Percentiles rank a stretch among this genome's conserved stretches.
Evolutionary conservation across 2,888 invertebrate genomes (phyloP).

Genomic region (Leuctra nigra): DNA sequence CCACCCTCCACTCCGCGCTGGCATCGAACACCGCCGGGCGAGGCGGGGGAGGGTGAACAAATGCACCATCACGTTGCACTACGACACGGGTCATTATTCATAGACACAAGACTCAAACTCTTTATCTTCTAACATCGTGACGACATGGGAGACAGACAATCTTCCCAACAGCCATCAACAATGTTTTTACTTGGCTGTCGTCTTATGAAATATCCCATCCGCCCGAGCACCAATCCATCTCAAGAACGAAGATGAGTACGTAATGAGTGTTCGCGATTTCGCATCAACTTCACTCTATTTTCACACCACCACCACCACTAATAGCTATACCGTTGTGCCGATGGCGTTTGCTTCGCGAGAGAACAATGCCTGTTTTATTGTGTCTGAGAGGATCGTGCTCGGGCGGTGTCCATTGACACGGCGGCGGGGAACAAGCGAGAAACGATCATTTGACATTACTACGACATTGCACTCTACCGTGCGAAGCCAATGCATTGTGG

Average conservation of each 20-base stretch:
- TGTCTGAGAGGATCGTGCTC: not conserved
- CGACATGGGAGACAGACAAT: not conserved
- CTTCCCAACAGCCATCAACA: not conserved
- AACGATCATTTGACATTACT: no score
- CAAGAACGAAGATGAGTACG: no score
- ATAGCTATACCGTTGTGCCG: constrained; percentile 2
- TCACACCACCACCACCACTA: constrained; percentile 4
- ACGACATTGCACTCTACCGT: constrained; percentile 4
- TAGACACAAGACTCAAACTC: not conserved
- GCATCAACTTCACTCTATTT: constrained; percentile 9
- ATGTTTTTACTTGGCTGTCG: no score
- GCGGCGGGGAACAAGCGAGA: no score
- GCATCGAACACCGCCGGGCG: no score
- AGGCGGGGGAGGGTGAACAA: not conserved
- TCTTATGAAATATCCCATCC: no score
- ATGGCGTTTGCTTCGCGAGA: not conserved
- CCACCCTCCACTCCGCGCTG: no score
- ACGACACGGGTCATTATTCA: constrained; percentile 1
- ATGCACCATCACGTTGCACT: not conserved
- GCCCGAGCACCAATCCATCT: not conserved
- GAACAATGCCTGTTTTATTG: constrained; percentile 5
- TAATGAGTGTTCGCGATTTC: no score
- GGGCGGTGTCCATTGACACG: constrained; percentile 6
- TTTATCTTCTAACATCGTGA: not conserved
- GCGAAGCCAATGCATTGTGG: not conserved